Base-by-base conservation (phyloP, 2,113 vertebrate genomes). In the Saguinus imperator region DNA sequence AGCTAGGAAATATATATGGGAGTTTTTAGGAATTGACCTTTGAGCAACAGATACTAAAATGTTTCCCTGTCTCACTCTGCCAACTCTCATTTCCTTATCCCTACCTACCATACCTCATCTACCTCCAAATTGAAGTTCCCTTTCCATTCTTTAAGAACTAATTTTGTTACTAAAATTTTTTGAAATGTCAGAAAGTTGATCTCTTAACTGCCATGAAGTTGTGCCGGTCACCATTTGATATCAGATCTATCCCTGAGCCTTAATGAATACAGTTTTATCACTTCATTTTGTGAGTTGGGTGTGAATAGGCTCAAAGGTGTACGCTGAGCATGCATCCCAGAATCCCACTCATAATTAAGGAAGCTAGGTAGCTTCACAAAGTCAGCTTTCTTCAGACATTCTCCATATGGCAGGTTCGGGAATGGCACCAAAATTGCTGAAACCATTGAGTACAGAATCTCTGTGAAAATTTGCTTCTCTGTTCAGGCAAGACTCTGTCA, bases 381-480 rank as follows among this genome's bases (percentile, higher is more conserved):
- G 96, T 98, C 92, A 97, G 97, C 98, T 97, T 77, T 96, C 97
- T 87, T 97, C 97, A 96, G 97, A 91, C 96, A 97, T 91, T 98
- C 96, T 79, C 21, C 96, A 66, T 91, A 98, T 97, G 96, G 97
- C 96, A 97, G 72, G 50, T 91, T 96, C 94, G 98, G 94, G 94
- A 98, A 98, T 77, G 95, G 94, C 52, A 12, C 87, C 93, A 96
- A 92, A 96, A 92, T 96, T 98, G 97, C 97, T 98, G 97, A 99
- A 98, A 97, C 97, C 97, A 95, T 29, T 98, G 96, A 97, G 79
- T 95, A 82, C 89, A 80, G 95, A 98, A 98, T 98, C 93, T 98
- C 97, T 43, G 97, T 98, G 91, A 98, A 98, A 98, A 94, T 97
- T 97, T 96, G 97, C 95, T 97, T 96, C 97, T 98, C 73, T 0